phyloP scores from a whole-genome alignment of 2,797 vertebrate genomes.

The Aratinga solstitialis region DNA sequence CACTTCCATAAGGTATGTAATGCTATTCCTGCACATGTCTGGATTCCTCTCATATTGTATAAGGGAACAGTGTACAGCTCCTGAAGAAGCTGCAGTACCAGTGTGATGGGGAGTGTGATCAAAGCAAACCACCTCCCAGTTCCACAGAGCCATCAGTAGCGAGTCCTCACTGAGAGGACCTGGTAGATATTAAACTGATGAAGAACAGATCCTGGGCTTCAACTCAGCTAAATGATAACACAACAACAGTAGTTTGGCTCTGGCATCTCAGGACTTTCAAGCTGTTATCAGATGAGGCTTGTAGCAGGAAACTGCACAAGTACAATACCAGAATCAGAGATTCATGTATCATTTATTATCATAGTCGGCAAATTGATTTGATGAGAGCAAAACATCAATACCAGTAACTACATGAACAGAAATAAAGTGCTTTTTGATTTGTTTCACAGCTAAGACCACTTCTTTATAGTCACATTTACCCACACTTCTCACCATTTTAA shows the following conservation, averaged over 20 bases:
- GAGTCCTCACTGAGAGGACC: neutral
- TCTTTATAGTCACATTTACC: accelerated
- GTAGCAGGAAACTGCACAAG: neutral
- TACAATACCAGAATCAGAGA: neutral
- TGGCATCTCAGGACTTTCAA: neutral
- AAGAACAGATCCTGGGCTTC: neutral
- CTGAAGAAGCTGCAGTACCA: neutral
- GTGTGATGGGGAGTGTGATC: neutral
- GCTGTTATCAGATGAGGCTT: neutral
- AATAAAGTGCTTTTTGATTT: neutral
- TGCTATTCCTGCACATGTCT: neutral
- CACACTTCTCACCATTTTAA: neutral
- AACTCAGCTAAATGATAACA: neutral
- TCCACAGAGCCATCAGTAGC: accelerated
- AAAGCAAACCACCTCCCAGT: too few relatives aligned
- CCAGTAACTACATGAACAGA: neutral
- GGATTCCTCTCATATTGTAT: neutral
- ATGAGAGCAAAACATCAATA: neutral
- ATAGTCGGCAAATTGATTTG: neutral
- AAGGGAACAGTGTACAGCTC: neutral
- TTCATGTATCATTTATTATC: neutral
- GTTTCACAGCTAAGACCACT: neutral
- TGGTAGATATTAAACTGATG: neutral
- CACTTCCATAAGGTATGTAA: neutral
- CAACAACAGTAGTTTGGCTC: neutral